A percentile compares a stretch with the other conserved stretches of the same genome.
phyloP scores from a whole-genome alignment of 2,888 invertebrate genomes.

The Mystacides longicornis region DNA sequence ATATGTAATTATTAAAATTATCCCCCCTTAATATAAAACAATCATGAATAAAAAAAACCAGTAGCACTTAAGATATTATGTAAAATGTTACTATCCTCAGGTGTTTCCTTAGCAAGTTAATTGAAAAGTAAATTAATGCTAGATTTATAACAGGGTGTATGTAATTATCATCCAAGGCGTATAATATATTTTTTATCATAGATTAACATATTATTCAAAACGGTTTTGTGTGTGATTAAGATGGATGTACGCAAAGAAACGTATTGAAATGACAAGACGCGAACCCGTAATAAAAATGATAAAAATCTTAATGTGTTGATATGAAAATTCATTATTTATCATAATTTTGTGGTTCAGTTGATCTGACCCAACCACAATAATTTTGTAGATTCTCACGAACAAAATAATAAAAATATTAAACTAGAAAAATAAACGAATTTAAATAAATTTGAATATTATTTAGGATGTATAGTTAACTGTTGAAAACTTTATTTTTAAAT shows the following conservation, averaged over 20 bases:
- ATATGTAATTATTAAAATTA: too few relatives aligned
- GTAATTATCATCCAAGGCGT: neutral
- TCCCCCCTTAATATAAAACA: too few relatives aligned
- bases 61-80: neutral
- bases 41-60: too few relatives aligned
- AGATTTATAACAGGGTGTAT: neutral
- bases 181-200: neutral
- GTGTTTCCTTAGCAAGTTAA: neutral
- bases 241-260: neutral
- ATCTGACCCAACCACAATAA: too few relatives aligned
- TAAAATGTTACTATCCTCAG: neutral
- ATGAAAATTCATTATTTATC: neutral
- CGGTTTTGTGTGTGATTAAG: neutral
- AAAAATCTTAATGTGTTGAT: neutral
- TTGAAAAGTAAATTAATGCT: slow-evolving; percentile 1
- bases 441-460: too few relatives aligned
- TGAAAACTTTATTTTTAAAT: too few relatives aligned
- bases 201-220: too few relatives aligned
- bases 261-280: neutral
- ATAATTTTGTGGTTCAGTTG: neutral
- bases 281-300: neutral
- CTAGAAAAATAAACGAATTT: too few relatives aligned
- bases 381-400: too few relatives aligned
- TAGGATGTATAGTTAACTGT: too few relatives aligned
- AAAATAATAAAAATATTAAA: too few relatives aligned